Evolutionary conservation across 2,797 vertebrate genomes (phyloP).

Genomic region (Otolemur crassicaudatus): DNA sequence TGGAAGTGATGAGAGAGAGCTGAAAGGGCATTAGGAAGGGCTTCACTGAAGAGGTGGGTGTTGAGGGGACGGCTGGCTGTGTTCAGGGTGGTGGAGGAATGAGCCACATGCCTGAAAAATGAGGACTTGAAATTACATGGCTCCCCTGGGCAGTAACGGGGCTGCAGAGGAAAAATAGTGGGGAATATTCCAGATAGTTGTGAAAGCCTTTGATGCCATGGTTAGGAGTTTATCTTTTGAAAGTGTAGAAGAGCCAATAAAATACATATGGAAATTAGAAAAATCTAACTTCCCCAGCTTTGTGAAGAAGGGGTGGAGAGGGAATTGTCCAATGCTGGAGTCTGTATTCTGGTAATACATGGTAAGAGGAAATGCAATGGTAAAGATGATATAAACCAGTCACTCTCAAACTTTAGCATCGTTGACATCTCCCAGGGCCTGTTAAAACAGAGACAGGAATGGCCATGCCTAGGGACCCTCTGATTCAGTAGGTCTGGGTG

Average conservation of each 20-base stretch:
- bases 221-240: neutral
- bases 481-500: neutral
- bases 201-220: neutral
- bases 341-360: neutral
- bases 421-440: neutral
- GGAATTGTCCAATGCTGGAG: neutral
- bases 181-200: neutral
- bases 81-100: neutral
- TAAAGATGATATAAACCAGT: too few species aligned
- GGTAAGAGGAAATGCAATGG: neutral
- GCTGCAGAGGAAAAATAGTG: neutral
- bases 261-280: neutral
- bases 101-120: neutral
- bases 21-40: neutral
- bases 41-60: neutral
- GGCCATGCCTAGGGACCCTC: neutral
- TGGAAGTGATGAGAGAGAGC: fast-evolving
- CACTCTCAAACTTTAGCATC: neutral
- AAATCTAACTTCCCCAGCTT: neutral
- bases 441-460: neutral
- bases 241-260: neutral
- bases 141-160: neutral
- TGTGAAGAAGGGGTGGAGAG: neutral
- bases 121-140: neutral
- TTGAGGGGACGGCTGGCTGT: neutral